These are phyloP conservation scores for Apis laboriosa DNA, from an alignment of 1,140 invertebrate species.

Conservation along the genomic window DNA sequence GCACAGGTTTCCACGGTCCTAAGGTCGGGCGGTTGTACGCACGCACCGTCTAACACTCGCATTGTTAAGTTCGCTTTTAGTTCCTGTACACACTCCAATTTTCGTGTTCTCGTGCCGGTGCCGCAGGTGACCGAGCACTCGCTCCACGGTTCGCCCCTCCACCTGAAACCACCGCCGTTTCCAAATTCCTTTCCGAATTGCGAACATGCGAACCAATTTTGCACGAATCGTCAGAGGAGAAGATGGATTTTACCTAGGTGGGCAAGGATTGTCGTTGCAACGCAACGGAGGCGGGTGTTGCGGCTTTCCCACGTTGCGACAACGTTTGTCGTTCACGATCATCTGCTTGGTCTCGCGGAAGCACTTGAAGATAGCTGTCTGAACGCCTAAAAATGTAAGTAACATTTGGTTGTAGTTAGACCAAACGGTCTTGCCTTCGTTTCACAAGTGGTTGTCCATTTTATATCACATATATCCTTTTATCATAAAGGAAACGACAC, in stretches of 20 bases:
- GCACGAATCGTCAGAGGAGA: neutral
- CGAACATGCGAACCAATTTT: neutral
- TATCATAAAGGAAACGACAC: too few relatives aligned
- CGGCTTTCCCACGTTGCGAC: slow-evolving; percentile 84
- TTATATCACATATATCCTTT: too few relatives aligned
- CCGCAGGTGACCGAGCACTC: slow-evolving; percentile 87
- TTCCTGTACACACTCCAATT: slow-evolving; percentile 80
- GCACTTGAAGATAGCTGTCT: slow-evolving; percentile 47
- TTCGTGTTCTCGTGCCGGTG: slow-evolving; percentile 83
- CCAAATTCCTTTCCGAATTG: neutral
- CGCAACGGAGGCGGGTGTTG: slow-evolving; percentile 81
- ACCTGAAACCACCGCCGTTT: slow-evolving; percentile 54
- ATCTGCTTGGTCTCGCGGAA: slow-evolving; percentile 65
- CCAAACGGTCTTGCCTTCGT: too few relatives aligned
- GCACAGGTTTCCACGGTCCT: slow-evolving; percentile 70
- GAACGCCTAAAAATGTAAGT: slow-evolving; percentile 48
- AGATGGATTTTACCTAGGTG: slow-evolving; percentile 78
- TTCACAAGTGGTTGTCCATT: too few relatives aligned
- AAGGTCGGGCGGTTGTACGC: slow-evolving; percentile 73
- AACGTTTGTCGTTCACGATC: slow-evolving; percentile 83
- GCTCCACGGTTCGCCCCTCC: slow-evolving; percentile 73
- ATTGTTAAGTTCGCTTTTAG: slow-evolving; percentile 79
- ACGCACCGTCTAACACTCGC: slow-evolving; percentile 78
- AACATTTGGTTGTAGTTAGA: neutral
- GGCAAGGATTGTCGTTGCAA: slow-evolving; percentile 89